Percentiles rank a stretch among this genome's conserved stretches.
phyloP scores from a whole-genome alignment of 1,140 invertebrate genomes.

The Tetramorium alpestre region DNA sequence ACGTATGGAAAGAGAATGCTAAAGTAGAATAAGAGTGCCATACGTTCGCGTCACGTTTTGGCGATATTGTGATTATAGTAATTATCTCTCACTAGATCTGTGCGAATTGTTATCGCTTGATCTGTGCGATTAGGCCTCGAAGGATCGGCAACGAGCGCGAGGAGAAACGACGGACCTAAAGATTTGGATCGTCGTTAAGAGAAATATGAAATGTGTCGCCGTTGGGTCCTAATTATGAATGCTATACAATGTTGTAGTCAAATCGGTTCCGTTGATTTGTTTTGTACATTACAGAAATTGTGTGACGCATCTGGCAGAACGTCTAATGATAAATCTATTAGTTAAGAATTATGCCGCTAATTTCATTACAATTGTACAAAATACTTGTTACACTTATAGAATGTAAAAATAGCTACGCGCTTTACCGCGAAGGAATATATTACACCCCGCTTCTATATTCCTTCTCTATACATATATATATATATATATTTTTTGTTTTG shows the following conservation, averaged over 20 bases:
- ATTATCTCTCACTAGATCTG: slow-evolving; percentile 15
- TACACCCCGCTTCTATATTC: slow-evolving; percentile 55
- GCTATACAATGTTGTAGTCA: slow-evolving; percentile 54
- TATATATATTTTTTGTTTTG: slow-evolving; percentile 71
- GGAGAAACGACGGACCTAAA: slow-evolving; percentile 45
- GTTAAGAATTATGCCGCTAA: slow-evolving; percentile 2
- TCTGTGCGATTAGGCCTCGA: slow-evolving; percentile 43
- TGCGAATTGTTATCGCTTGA: slow-evolving; percentile 26
- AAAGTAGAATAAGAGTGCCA: slow-evolving; percentile 14
- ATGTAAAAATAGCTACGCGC: slow-evolving; percentile 64
- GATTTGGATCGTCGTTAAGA: neutral
- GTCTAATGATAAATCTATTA: slow-evolving; percentile 6
- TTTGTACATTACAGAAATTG: slow-evolving; percentile 63
- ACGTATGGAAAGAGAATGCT: slow-evolving; percentile 11
- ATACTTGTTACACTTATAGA: slow-evolving; percentile 74
- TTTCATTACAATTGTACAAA: slow-evolving; percentile 42
- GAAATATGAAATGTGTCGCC: neutral
- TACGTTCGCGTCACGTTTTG: slow-evolving; percentile 28
- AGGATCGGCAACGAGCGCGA: neutral
- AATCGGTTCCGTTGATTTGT: slow-evolving; percentile 64
- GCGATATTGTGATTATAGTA: slow-evolving; percentile 39
- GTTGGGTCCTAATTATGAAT: slow-evolving; percentile 29
- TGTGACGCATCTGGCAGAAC: slow-evolving; percentile 19
- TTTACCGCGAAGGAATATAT: slow-evolving; percentile 67
- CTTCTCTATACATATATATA: neutral